Percentiles rank a stretch among this genome's conserved stretches.
phyloP scores from a whole-genome alignment of 2,797 vertebrate genomes.

The Melanotaenia maccullochi region DNA sequence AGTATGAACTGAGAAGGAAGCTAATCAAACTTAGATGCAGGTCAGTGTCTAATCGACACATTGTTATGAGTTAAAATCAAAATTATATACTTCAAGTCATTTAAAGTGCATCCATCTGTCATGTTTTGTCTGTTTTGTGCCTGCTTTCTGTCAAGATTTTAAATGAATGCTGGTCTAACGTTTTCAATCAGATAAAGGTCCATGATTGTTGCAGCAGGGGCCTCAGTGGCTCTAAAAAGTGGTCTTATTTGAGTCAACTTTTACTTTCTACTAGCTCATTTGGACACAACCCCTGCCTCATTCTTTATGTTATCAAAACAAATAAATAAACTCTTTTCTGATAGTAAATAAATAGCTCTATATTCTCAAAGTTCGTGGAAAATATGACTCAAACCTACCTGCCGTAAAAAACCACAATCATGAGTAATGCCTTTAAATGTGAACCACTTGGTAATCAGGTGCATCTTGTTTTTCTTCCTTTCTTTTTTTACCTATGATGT shows the following conservation, averaged over 20 bases:
- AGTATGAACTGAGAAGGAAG: no score
- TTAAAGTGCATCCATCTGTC: background rate
- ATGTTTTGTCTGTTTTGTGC: background rate
- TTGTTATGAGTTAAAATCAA: background rate
- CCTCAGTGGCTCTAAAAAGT: slow-evolving; percentile 20
- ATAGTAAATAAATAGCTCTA: no score
- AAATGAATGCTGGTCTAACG: slow-evolving; percentile 16
- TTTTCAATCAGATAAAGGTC: slow-evolving; percentile 29
- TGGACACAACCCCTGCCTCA: slow-evolving; percentile 10
- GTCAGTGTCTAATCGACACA: background rate
- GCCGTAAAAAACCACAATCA: no score
- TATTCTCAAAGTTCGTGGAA: no score
- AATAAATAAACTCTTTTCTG: background rate
- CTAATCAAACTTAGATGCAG: slow-evolving; percentile 8
- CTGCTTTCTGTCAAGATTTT: slow-evolving; percentile 31
- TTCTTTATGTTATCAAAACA: background rate
- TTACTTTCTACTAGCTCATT: slow-evolving; percentile 24
- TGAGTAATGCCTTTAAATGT: no score
- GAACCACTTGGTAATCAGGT: no score
- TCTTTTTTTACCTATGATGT: background rate
- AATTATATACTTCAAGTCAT: background rate
- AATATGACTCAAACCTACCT: no score
- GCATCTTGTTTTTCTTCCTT: background rate
- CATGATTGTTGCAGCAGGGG: slow-evolving; percentile 17
- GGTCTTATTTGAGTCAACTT: slow-evolving; percentile 44